These are phyloP conservation scores for Xyrauchen texanus DNA, from an alignment of 2,113 vertebrate species.

Conservation along the genomic window DNA sequence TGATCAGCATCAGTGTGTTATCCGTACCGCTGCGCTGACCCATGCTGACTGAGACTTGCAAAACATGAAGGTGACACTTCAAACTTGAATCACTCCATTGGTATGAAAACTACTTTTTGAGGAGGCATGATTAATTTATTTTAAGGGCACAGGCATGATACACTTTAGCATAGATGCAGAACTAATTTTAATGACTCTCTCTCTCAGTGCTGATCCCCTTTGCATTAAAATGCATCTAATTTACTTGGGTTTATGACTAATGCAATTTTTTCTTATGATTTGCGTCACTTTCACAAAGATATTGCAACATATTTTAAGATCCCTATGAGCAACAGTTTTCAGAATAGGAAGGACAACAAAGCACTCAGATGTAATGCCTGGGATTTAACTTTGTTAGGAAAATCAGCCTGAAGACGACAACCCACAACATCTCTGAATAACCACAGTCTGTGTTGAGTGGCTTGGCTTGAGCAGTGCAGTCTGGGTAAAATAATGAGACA, in stretches of 20 bases:
- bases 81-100: too few relatives aligned
- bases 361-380: constrained; percentile 43
- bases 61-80: too few relatives aligned
- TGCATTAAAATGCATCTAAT: constrained; percentile 32
- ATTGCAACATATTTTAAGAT: constrained; percentile 24
- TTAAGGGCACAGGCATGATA: neutral
- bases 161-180: neutral
- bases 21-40: too few relatives aligned
- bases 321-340: constrained; percentile 26
- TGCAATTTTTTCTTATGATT: constrained; percentile 44
- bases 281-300: constrained; percentile 22
- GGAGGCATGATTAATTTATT: too few relatives aligned
- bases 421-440: constrained; percentile 27
- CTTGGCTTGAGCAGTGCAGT: constrained; percentile 4
- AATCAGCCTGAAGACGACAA: constrained; percentile 18
- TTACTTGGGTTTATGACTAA: constrained; percentile 52
- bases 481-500: constrained; percentile 35
- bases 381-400: constrained; percentile 42
- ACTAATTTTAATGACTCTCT: constrained; percentile 3
- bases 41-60: too few relatives aligned
- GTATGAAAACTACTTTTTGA: too few relatives aligned
- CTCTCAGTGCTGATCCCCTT: constrained; percentile 34
- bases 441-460: neutral
- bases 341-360: constrained; percentile 37
- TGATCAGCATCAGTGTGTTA: too few relatives aligned